Conservation (phyloP, 2,888 invertebrate species). For the Herminia tarsipennalis region DNA sequence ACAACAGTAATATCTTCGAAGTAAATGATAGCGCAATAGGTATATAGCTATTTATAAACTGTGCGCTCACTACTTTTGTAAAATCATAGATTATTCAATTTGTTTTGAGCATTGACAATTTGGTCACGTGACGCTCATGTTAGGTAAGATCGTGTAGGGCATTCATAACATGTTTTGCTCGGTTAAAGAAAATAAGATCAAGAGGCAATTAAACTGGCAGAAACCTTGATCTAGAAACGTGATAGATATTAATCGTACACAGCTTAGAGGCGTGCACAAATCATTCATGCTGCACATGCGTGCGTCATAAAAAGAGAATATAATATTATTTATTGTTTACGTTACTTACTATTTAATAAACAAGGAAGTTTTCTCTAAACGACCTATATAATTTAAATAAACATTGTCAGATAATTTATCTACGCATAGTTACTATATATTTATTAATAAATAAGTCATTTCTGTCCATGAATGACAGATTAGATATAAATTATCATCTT, state of each 20-base stretch:
- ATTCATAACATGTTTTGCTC: constrained; percentile 8
- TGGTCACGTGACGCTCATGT: neutral
- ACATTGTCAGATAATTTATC: no score
- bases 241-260: constrained; percentile 8
- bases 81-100: constrained; percentile 1
- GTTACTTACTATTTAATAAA: constrained; percentile 21
- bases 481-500: no score
- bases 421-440: no score
- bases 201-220: constrained; percentile 2
- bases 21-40: no score
- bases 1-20: no score
- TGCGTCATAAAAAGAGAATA: constrained; percentile 11
- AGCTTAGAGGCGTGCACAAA: constrained; percentile 11
- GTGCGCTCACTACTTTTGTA: neutral
- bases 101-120: neutral
- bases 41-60: neutral
- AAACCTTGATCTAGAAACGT: constrained; percentile 13
- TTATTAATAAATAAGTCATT: no score
- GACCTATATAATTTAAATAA: constrained; percentile 19
- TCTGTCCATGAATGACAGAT: no score
- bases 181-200: neutral
- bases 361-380: constrained; percentile 16
- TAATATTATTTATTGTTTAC: constrained; percentile 21
- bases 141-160: neutral
- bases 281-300: constrained; percentile 14